A percentile compares a stretch with the other conserved stretches of the same genome.
Conservation (phyloP, 2,113 vertebrate genomes). For the Alethe castanea region DNA sequence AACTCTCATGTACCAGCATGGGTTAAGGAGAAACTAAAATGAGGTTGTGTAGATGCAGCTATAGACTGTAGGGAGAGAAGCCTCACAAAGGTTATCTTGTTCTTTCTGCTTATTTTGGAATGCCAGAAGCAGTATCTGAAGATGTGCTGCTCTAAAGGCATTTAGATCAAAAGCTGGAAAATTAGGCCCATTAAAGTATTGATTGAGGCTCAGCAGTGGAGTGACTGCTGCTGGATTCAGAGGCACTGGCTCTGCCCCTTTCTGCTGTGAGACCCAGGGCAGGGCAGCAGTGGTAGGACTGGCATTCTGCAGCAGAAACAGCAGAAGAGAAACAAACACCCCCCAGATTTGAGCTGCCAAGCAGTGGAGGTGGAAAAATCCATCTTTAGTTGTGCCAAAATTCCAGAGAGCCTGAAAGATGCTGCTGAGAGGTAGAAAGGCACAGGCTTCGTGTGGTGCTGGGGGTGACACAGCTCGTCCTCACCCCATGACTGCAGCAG, state of each 20-base stretch:
- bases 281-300: neutral
- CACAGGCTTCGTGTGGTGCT: neutral
- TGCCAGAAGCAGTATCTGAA: neutral
- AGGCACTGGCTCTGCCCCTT: neutral
- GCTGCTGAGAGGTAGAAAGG: neutral
- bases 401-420: neutral
- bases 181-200: neutral
- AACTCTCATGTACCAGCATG: neutral
- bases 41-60: neutral
- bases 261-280: neutral
- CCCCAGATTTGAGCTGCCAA: neutral
- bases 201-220: neutral
- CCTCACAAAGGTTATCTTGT: conserved; percentile 14
- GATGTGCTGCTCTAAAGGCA: neutral
- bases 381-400: neutral
- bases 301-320: too few relatives aligned
- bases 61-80: neutral
- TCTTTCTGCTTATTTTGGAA: neutral
- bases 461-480: accelerated
- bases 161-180: conserved; percentile 33
- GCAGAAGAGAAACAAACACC: neutral
- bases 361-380: neutral
- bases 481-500: accelerated
- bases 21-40: neutral
- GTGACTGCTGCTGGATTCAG: neutral